phyloP scores from a whole-genome alignment of 64 coral and sea anemone genomes.

The Actinia equina region DNA sequence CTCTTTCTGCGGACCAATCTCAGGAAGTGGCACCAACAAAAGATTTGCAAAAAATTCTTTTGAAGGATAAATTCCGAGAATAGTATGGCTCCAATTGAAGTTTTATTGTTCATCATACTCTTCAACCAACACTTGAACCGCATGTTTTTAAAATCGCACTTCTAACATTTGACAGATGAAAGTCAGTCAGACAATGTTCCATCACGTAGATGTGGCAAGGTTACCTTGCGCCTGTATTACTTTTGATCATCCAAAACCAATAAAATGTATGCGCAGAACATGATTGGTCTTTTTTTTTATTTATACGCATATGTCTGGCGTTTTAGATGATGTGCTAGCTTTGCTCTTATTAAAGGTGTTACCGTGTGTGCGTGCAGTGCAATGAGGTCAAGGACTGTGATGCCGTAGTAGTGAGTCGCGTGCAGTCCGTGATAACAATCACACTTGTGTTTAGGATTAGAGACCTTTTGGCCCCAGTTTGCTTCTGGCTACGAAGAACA shows the following conservation, averaged over 20 bases:
- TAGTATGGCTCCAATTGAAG: background rate
- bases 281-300: background rate
- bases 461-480: background rate
- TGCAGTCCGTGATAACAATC: background rate
- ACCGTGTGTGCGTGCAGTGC: background rate
- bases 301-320: too few relatives aligned
- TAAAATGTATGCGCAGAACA: background rate
- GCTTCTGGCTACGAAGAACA: background rate
- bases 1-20: background rate
- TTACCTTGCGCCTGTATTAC: too few relatives aligned
- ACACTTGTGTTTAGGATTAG: background rate
- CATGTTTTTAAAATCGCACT: background rate
- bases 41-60: too few relatives aligned
- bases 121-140: background rate
- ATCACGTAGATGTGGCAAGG: too few relatives aligned
- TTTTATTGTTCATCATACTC: background rate
- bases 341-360: too few relatives aligned
- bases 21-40: background rate
- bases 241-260: background rate
- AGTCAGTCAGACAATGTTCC: too few relatives aligned
- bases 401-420: background rate
- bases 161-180: too few relatives aligned
- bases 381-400: background rate
- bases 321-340: too few relatives aligned
- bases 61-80: background rate